Evolutionary conservation across 2,797 vertebrate genomes (phyloP), one percentile per base, ranked within the genome.

Genomic region (Spatula clypeata): DNA sequence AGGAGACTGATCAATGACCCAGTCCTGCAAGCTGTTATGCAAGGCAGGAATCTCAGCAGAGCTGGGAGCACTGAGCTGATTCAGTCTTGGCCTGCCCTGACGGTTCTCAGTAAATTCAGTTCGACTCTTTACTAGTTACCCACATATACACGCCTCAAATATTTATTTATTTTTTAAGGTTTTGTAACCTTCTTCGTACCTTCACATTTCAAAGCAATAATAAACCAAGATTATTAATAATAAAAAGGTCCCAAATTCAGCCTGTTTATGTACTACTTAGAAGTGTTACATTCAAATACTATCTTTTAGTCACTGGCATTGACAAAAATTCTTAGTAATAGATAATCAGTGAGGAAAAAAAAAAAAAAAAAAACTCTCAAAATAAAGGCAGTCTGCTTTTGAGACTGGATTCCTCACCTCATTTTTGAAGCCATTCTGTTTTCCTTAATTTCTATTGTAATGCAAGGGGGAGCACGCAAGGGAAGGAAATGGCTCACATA

Each of bases 341-440:
- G n/a, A 15, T 9, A 60, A 74, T 45, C 79, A 23, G 38, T 40
- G 55, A 29, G 53, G 2, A n/a, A 53, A 81, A 86, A 49, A 65
- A 54, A 27, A 61, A 54, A 81, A 81, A 88, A 49, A 65, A 45
- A 20, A 45, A n/a, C 5, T 34, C 31, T 74, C 9, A 54, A 71
- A 92, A 87, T 62, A 86, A 86, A 65, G 29, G 65, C 44, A 83
- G 77, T 1, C 42, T 85, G 47, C 62, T 82, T 91, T 70, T 32
- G 51, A 88, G 34, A 79, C 17, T 19, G 69, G 12, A n/a, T 73
- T 79, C 45, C 54, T 81, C 86, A 62, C 51, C 20, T 65, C 55
- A 26, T 29, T 91, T 93, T 88, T 53, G 76, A 79, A 93, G 23
- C 60, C 62, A 20, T 31, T 92, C 38, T 80, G 54, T 69, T 88